Conservation (phyloP, 2,888 invertebrate species). For the Thera obeliscata region DNA sequence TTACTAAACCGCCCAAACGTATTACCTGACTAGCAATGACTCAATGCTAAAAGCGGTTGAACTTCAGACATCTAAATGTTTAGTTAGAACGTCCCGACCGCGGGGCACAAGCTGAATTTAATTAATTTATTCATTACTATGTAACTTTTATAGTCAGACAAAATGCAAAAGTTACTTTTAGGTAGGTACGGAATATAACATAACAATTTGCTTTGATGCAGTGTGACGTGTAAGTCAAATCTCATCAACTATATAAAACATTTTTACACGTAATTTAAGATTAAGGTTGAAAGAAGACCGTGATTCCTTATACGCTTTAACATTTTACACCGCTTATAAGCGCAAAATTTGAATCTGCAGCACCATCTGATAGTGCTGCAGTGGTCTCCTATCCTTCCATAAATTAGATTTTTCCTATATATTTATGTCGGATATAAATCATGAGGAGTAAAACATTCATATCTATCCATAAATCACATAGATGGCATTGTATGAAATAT, state of each 20-base stretch:
- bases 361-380: constrained; percentile 10
- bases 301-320: not conserved
- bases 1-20: not conserved
- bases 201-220: not conserved
- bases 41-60: constrained; percentile 10
- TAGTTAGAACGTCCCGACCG: constrained; percentile 9
- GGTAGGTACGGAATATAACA: not conserved
- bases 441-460: too few species aligned
- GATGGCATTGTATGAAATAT: too few species aligned
- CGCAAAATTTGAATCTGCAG: not conserved
- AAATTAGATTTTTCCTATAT: not conserved
- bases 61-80: constrained; percentile 9
- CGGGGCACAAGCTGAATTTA: not conserved
- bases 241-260: too few species aligned
- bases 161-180: not conserved
- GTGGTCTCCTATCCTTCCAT: constrained; percentile 12
- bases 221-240: too few species aligned
- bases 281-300: too few species aligned
- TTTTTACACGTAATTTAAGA: too few species aligned
- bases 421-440: too few species aligned
- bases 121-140: not conserved
- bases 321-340: constrained; percentile 5
- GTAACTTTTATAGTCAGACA: not conserved
- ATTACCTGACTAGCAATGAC: constrained; percentile 5
- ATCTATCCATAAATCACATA: too few species aligned